Conservation (phyloP, 2,888 invertebrate species). For the Thumatha senex region DNA sequence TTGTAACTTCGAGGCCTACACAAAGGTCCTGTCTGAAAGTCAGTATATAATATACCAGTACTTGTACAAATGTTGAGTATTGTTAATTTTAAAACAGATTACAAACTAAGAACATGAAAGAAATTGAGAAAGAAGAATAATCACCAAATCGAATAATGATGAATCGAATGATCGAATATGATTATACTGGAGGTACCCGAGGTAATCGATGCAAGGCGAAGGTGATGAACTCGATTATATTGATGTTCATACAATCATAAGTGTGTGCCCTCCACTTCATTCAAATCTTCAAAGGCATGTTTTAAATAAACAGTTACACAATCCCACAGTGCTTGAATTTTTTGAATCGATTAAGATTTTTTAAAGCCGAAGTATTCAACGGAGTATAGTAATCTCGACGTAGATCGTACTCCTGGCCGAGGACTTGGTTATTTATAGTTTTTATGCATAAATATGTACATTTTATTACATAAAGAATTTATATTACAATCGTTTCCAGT, state of each 20-base stretch:
- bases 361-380: constrained; percentile 29
- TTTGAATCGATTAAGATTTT: constrained; percentile 36
- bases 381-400: constrained; percentile 35
- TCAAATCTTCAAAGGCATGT: constrained; percentile 23
- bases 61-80: no score
- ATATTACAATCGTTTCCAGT: constrained; percentile 28
- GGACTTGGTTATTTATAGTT: constrained; percentile 30
- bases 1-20: no score
- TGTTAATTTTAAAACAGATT: no score
- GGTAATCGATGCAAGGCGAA: not conserved
- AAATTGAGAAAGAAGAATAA: not conserved
- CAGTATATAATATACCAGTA: no score
- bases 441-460: constrained; percentile 26
- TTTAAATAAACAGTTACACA: constrained; percentile 28
- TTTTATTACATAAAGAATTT: constrained; percentile 37
- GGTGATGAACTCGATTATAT: constrained; percentile 14
- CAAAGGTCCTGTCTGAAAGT: no score
- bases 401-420: constrained; percentile 31
- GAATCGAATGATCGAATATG: no score
- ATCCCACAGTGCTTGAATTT: constrained; percentile 27
- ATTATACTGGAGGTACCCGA: no score
- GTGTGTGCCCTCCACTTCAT: constrained; percentile 7
- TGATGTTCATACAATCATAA: constrained; percentile 7
- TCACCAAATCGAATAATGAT: no score
- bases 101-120: no score